phyloP scores from a whole-genome alignment of 2,888 invertebrate species.

The Sclerodermus sp. region DNA sequence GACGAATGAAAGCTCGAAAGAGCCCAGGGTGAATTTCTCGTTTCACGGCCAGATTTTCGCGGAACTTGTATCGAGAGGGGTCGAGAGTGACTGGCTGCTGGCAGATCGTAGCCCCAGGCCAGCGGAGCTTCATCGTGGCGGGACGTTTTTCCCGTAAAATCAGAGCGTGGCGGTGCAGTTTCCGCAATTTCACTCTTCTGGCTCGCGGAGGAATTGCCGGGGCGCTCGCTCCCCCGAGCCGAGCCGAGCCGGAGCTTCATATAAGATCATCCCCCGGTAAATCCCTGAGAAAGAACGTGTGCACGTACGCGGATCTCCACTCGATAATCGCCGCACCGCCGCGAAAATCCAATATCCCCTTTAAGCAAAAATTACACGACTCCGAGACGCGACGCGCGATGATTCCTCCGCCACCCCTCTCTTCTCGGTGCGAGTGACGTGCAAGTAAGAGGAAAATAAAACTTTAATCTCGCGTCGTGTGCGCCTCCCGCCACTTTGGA shows the following conservation, averaged over 20 bases:
- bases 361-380: conserved; percentile 18
- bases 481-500: too few relatives aligned
- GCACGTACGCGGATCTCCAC: too few relatives aligned
- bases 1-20: too few relatives aligned
- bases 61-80: background rate
- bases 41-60: background rate
- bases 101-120: conserved; percentile 23
- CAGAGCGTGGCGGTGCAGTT: conserved; percentile 25
- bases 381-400: conserved; percentile 1
- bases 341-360: background rate
- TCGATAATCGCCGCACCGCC: background rate
- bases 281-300: background rate
- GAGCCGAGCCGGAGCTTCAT: conserved; percentile 34
- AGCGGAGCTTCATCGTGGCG: conserved; percentile 1
- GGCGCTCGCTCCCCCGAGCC: conserved; percentile 6
- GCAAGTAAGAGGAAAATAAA: too few relatives aligned
- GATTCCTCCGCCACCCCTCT: too few relatives aligned
- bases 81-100: conserved; percentile 9
- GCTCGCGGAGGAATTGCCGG: conserved; percentile 7
- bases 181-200: conserved; percentile 39
- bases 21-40: too few relatives aligned
- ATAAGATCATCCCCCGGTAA: conserved; percentile 39
- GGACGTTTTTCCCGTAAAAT: conserved; percentile 23
- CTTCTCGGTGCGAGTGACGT: too few relatives aligned
- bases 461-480: too few relatives aligned